phyloP scores from a whole-genome alignment of 2,888 invertebrate species.

The Cylloceria caligata region DNA sequence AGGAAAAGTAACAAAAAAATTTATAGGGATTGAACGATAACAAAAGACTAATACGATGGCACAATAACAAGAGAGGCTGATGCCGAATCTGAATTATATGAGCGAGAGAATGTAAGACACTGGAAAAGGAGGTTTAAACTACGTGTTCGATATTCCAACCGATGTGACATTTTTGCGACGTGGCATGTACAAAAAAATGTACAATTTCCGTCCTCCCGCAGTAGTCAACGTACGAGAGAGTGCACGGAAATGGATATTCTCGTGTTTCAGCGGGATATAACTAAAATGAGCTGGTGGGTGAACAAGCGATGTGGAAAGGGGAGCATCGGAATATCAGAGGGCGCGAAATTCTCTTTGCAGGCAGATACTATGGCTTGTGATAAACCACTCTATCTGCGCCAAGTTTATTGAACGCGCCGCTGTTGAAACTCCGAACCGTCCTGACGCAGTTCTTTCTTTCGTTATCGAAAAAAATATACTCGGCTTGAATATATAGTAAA shows the following conservation, averaged over 20 bases:
- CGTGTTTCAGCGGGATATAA: constrained; percentile 27
- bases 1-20: constrained; percentile 1
- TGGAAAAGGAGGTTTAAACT: constrained; percentile 13
- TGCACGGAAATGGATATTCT: constrained; percentile 13
- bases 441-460: neutral
- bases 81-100: neutral
- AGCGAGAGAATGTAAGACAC: neutral
- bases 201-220: neutral
- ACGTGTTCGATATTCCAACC: constrained; percentile 31
- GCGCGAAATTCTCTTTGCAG: constrained; percentile 33
- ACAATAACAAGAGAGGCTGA: constrained; percentile 37
- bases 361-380: neutral
- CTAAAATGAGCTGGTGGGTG: constrained; percentile 4
- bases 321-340: constrained; percentile 52
- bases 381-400: constrained; percentile 21
- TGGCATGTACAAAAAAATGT: neutral
- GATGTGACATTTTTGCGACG: constrained; percentile 24
- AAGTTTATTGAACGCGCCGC: constrained; percentile 13
- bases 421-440: constrained; percentile 1
- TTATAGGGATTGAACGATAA: neutral
- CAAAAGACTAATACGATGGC: neutral
- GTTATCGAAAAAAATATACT: neutral
- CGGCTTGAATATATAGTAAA: neutral
- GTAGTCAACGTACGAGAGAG: neutral
- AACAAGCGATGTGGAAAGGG: neutral